A percentile compares a stretch with the other conserved stretches of the same genome.
Evolutionary conservation across 2,888 invertebrate genomes (phyloP).

Genomic region (Neocrepidodera transversa): DNA sequence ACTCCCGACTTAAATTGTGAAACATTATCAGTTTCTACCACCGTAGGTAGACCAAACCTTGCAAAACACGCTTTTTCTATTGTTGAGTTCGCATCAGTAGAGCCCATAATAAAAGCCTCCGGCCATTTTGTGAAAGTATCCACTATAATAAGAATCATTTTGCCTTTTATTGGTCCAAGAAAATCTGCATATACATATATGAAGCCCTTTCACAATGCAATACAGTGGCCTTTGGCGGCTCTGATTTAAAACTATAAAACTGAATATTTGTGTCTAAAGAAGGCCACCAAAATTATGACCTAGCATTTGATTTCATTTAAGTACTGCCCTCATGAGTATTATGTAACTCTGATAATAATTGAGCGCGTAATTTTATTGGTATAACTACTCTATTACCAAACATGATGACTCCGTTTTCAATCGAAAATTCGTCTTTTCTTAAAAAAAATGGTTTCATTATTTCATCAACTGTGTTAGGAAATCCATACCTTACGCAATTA

Average conservation of each 20-base stretch:
- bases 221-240: conserved; percentile 11
- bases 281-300: conserved; percentile 17
- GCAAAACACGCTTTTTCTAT: background rate
- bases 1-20: conserved; percentile 1
- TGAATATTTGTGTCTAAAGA: conserved; percentile 3
- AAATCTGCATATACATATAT: conserved; percentile 21
- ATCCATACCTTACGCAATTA: background rate
- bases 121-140: conserved; percentile 19
- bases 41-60: background rate
- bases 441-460: background rate
- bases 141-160: conserved; percentile 12
- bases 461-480: too few species aligned
- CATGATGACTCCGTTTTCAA: too few species aligned
- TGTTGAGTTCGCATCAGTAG: background rate
- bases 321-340: conserved; percentile 9
- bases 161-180: conserved; percentile 10
- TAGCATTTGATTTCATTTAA: conserved; percentile 9
- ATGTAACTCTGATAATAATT: background rate
- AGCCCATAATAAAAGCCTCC: background rate
- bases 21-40: background rate
- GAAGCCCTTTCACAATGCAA: background rate
- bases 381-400: too few species aligned
- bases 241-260: background rate
- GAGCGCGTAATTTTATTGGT: background rate
- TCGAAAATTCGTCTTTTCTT: background rate